Evolutionary conservation across 1,140 invertebrate genomes (phyloP), one percentile per base, ranked within the genome.

Genomic region (Choristoneura fumiferana): DNA sequence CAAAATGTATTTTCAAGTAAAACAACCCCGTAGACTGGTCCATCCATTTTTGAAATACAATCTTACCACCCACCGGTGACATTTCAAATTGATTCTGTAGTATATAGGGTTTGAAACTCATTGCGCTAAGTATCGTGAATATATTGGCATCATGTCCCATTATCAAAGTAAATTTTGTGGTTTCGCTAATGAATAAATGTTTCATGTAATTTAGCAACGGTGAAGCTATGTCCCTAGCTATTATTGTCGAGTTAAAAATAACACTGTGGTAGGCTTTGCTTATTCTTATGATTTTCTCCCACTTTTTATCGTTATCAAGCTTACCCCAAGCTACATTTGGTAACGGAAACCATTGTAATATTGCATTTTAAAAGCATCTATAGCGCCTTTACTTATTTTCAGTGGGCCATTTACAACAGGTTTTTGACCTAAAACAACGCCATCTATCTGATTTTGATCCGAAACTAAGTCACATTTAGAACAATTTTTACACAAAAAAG

Each of bases 311-410:
- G 4, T 60, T 62, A 29, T 52, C 63, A 8, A 88, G 67, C 60
- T 76, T 62, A 8, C 79, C 80, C 81, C 83, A 84, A 4, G 77
- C 84, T 9, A 86, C 73, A 2, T 78, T 60, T 57, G 76, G 63
- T 34, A 69, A 18, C 69, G 61, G 39, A 64, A 65, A 0, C 81
- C 83, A 62, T 84, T 76, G 34, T 85, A 88, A 39, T 74, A 84
- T 34, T 76, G 72, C 85, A 88, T 88, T n/a, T 81, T 39, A 62
- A 85, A 88, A 0, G 71, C 59, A 57, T 88, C 85, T 5, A 85
- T 67, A 18, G 79, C 63, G 0, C 63, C 53, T 60, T 86, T 88
- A 2, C 69, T 69, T 8, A 79, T 63, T 9, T 56, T 60, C 8
- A 88, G 62, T 5, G 85, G 77, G 9, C 85, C 85, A 13, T 60